Percentiles rank a stretch among this genome's conserved stretches.
These are phyloP conservation scores for Acanthisitta chloris DNA, from an alignment of 2,113 vertebrate genomes.

Conservation along the genomic window DNA sequence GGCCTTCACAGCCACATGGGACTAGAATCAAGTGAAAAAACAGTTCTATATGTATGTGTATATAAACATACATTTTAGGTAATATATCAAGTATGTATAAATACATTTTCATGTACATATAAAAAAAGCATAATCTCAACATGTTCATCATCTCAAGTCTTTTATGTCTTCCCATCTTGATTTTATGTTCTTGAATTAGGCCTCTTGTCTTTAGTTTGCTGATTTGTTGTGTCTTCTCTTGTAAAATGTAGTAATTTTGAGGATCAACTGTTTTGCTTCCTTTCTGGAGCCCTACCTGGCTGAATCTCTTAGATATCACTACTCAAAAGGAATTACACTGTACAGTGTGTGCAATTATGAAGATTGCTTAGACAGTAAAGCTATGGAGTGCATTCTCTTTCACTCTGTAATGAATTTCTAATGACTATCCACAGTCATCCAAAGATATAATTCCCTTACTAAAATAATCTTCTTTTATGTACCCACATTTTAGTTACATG, in stretches of 20 bases:
- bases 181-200: not conserved
- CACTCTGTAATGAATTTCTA: not conserved
- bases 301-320: not conserved
- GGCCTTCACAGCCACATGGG: not conserved
- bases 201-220: not conserved
- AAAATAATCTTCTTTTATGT: constrained; percentile 13
- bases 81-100: not conserved
- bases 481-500: not conserved
- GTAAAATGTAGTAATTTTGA: not conserved
- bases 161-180: not conserved
- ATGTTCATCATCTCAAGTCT: not conserved
- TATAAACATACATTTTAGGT: not conserved
- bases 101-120: not conserved
- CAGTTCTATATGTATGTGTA: not conserved
- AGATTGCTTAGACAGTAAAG: constrained; percentile 2
- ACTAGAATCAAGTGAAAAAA: not conserved
- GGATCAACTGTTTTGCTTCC: not conserved
- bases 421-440: not conserved
- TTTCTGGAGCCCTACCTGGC: not conserved
- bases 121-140: not conserved
- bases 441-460: not conserved
- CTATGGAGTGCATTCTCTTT: not conserved
- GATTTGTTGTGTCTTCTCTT: not conserved
- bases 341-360: not conserved
- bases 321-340: not conserved